phyloP scores from a whole-genome alignment of 2,113 vertebrate species.

The Sylvilagus bachmani region DNA sequence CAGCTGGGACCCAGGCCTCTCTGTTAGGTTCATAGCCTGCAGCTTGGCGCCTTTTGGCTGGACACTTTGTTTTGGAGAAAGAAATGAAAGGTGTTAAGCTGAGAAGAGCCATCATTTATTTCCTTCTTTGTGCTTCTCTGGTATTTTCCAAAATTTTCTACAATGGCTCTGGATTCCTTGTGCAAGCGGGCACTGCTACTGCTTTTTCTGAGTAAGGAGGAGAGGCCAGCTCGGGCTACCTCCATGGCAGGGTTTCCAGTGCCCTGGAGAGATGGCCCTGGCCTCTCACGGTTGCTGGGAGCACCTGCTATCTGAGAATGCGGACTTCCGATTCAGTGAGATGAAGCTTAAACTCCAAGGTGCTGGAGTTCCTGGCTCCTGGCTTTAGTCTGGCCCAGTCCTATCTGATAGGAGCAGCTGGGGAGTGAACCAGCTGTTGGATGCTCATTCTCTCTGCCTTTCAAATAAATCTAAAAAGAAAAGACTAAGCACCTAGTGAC shows the following conservation, averaged over 20 bases:
- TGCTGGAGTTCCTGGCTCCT: no score
- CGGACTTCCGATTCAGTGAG: not conserved
- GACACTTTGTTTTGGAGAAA: slow-evolving; percentile 51
- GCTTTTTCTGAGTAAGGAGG: not conserved
- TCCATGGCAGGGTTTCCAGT: not conserved
- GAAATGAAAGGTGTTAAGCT: slow-evolving; percentile 66
- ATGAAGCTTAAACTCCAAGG: not conserved
- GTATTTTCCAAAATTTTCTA: slow-evolving; percentile 55
- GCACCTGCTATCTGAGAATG: not conserved
- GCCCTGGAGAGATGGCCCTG: not conserved
- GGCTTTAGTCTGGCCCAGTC: not conserved
- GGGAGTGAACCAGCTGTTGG: no score
- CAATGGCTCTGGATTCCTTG: slow-evolving; percentile 17
- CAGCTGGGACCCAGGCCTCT: not conserved
- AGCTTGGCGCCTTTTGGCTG: slow-evolving; percentile 20
- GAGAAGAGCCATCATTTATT: slow-evolving; percentile 56
- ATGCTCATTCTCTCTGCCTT: no score
- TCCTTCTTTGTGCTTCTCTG: slow-evolving; percentile 45
- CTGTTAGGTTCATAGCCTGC: not conserved
- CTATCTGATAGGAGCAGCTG: no score
- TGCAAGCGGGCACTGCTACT: not conserved
- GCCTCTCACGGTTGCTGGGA: not conserved
- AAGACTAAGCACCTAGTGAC: not conserved
- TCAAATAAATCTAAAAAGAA: no score
- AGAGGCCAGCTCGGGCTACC: not conserved